Evolutionary conservation across 2,888 invertebrate species (phyloP).

Genomic region (Parapristionchus giblindavisi): DNA sequence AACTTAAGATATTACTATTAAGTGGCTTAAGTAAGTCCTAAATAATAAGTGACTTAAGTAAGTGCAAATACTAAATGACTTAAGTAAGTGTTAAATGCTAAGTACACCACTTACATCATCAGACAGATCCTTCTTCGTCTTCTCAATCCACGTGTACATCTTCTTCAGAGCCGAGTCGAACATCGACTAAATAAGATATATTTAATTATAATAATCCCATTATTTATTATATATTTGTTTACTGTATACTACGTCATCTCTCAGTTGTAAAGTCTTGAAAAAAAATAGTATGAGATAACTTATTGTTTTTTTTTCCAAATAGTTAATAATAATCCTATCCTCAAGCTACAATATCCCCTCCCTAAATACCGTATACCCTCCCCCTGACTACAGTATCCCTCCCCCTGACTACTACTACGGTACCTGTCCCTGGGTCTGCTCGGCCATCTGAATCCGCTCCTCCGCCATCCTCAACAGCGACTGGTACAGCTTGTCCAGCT

Average conservation of each 20-base stretch:
- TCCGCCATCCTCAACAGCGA: conserved; percentile 83
- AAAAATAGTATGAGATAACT: no score
- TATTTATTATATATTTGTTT: not conserved
- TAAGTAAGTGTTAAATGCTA: no score
- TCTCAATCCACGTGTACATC: conserved; percentile 54
- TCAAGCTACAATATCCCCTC: not conserved
- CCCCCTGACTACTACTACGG: not conserved
- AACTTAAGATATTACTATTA: no score
- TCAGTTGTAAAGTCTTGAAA: no score
- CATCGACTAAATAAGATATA: conserved; percentile 79
- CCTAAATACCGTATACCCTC: no score
- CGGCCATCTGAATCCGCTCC: conserved; percentile 84
- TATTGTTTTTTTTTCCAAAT: no score
- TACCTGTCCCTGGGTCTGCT: conserved; percentile 84
- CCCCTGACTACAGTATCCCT: not conserved
- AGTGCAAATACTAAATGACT: no score
- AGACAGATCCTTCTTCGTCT: conserved; percentile 52
- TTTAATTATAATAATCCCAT: not conserved
- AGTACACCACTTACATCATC: conserved; percentile 42
- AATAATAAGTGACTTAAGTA: no score
- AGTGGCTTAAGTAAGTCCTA: no score
- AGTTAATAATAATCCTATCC: not conserved
- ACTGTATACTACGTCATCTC: no score
- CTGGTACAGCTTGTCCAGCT: conserved; percentile 88
- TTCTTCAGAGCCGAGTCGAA: conserved; percentile 76